Evolutionary conservation across 2,888 invertebrate species (phyloP).

Genomic region (Sepioteuthis lessoniana): DNA sequence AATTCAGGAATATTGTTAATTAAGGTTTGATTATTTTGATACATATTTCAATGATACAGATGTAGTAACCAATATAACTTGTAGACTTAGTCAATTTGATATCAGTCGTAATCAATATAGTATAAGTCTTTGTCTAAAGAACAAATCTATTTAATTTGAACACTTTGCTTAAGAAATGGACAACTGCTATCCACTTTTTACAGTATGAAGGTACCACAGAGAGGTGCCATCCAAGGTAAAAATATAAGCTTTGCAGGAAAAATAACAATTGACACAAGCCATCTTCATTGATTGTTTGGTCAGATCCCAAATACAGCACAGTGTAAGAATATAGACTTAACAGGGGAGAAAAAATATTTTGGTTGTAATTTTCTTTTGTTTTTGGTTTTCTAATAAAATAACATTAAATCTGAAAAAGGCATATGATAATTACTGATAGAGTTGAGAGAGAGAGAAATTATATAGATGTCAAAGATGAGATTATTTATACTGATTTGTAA

Average conservation of each 20-base stretch:
- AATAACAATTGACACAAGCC: neutral
- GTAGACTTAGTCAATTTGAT: neutral
- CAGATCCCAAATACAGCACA: neutral
- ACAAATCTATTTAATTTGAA: neutral
- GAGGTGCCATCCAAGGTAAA: neutral
- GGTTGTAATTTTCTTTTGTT: neutral
- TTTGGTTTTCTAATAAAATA: neutral
- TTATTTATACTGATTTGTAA: neutral
- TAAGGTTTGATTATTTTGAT: neutral
- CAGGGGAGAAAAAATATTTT: neutral
- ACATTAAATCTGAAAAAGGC: neutral
- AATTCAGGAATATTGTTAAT: neutral
- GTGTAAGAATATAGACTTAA: neutral
- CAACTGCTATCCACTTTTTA: conserved; percentile 12
- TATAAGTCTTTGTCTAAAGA: neutral
- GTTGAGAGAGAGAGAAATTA: neutral
- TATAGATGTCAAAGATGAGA: neutral
- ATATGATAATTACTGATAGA: neutral
- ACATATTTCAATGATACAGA: neutral
- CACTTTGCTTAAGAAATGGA: neutral
- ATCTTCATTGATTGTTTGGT: neutral
- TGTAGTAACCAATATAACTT: neutral
- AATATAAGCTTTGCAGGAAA: neutral
- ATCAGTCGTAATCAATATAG: neutral
- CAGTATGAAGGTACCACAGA: neutral